Evolutionary conservation across 2,113 vertebrate species (phyloP).

Genomic region (Hippocampus zosterae): DNA sequence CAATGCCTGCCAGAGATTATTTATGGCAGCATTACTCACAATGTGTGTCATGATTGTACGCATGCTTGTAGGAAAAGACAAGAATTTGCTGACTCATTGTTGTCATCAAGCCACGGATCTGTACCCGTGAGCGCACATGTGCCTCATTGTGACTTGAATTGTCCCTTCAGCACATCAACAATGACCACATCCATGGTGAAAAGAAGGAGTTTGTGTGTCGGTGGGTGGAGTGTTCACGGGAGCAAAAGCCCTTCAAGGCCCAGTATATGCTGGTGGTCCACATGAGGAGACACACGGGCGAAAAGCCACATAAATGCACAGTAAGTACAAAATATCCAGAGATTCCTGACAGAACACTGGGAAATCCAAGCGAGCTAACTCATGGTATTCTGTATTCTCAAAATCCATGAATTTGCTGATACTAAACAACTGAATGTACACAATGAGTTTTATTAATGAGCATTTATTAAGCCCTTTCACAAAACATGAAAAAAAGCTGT

Average conservation of each 20-base stretch:
- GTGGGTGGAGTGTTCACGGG: constrained; percentile 93
- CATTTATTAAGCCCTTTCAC: too few species aligned
- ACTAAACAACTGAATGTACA: neutral
- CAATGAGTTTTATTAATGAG: too few species aligned
- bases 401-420: neutral
- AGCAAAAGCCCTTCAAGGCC: constrained; percentile 98
- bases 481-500: too few species aligned
- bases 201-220: constrained; percentile 99
- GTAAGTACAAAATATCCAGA: constrained; percentile 68
- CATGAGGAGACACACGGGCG: constrained; percentile 94
- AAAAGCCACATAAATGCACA: constrained; percentile 98
- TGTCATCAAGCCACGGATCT: neutral
- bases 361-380: too few species aligned
- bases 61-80: constrained; percentile 39
- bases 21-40: constrained; percentile 33
- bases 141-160: constrained; percentile 1
- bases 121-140: neutral
- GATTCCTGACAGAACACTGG: neutral
- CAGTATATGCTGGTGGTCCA: constrained; percentile 99
- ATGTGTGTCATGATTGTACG: constrained; percentile 8
- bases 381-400: neutral
- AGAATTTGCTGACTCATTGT: constrained; percentile 32
- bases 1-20: constrained; percentile 52
- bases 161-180: constrained; percentile 90
- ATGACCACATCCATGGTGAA: constrained; percentile 97